Evolutionary conservation across 2,888 invertebrate species (phyloP), one percentile per base, ranked within the genome.

Genomic region (Oscheius sp.): DNA sequence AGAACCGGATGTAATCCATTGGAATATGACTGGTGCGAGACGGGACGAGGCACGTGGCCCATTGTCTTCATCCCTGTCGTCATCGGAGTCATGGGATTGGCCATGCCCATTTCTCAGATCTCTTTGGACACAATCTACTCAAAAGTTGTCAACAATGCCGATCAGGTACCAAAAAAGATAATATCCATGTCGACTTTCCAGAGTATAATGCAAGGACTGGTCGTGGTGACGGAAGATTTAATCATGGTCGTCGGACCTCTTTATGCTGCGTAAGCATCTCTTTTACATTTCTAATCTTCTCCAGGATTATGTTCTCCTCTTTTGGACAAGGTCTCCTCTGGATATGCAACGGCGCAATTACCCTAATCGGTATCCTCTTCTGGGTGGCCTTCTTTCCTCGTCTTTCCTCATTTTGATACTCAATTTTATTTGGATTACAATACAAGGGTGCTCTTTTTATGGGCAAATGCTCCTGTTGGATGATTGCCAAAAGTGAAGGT

Each of bases 91-190:
- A 77, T 81, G 77, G 79, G 78, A 23, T 58, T 81, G 21, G 81
- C 75, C 23, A 75, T 81, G 46, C 81, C 81, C 49, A 53, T 81
- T 35, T 73, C 75, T 12, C 41, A 35, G 35, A 56, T 81, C 2
- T 73, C 77, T 0, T 18, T 79, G 46, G 81, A 81, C 52, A 76
- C 79, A 3, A 79, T 81, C 63, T 81, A 81, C 56, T 79, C 79
- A 1, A 75, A 77, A 55, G 69, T 83, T 64, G 74, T 81, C 2
- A 78, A 77, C 46, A 76, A 77, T 13, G 71, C 78, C 0, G 79
- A 83, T 74, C 82, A 83, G 73, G 66, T 55, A 49, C 21, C n/a
- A 21, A 13, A 18, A 49, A 21, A 5, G 16, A 49, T 18, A 49
- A 49, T 18, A 49, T 49, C n/a, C n/a, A n/a, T 49, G 16, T 13